Base-by-base conservation (phyloP, 2,113 vertebrate species). In the Neodon shergylaensis region DNA sequence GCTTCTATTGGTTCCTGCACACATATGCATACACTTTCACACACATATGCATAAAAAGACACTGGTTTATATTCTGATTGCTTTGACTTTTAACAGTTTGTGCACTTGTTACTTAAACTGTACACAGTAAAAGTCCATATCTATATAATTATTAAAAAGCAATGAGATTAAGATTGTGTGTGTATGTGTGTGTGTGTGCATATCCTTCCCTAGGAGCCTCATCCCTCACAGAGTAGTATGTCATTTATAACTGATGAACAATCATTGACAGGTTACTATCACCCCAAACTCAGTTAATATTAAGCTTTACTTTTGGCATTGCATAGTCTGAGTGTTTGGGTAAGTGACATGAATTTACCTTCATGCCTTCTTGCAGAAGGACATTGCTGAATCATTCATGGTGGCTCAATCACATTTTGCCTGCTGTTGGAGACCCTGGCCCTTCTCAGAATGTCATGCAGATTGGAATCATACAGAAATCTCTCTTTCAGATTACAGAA, bases 311-410 rank as follows among this genome's bases (percentile, higher is more conserved):
- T 79, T 28, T 31, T 42, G 68, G 19, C 12, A 6, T 33, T 61
- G 4, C 5, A 10, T 4, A 11, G 52, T 72, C 39, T 52, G 13
- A 47, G 70, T 22, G 21, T 68, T 33, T 42, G 11, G 42, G 49
- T 4, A 6, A 90, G 24, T 19, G 13, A 11, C n/a, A 26, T n/a
- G 1, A 8, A 11, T 47, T 28, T 44, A 65, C 1, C 42, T 52
- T 5, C 24, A 2, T 16, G 11, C 1, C 2, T 17, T 28, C 13
- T 8, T 17, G 11, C 2, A 44, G 33, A 73, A 28, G 26, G 6
- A 12, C n/a, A 42, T 17, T 92, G n/a, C 19, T 44, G 7, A 42
- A 44, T 33, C 24, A 24, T 54, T 39, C 28, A 76, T 33, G 72
- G 44, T 54, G 16, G 3, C 61, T 54, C 36, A 26, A 1, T n/a